A percentile compares a stretch with the other conserved stretches of the same genome.
phyloP scores from a whole-genome alignment of 2,888 invertebrate species.

The Gymnosoma rotundatum region DNA sequence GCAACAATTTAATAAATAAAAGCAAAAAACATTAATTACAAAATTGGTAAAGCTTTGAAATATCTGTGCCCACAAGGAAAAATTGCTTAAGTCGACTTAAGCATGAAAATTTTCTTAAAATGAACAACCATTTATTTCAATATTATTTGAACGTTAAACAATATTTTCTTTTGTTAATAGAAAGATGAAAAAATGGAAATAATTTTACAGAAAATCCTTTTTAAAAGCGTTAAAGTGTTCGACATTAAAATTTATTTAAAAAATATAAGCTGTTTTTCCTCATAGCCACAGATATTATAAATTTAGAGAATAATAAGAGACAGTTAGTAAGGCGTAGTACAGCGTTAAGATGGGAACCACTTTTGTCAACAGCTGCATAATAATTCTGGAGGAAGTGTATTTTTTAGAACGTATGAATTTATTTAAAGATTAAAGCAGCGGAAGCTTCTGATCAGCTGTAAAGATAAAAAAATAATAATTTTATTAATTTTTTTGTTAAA shows the following conservation, averaged over 20 bases:
- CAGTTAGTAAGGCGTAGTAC: conserved; percentile 29
- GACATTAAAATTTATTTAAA: too few relatives aligned
- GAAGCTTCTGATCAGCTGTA: not conserved
- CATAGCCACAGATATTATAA: too few relatives aligned
- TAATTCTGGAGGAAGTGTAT: not conserved
- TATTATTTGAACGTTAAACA: too few relatives aligned
- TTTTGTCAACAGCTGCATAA: not conserved
- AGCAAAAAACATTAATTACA: conserved; percentile 11
- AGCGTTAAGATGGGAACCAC: conserved; percentile 13
- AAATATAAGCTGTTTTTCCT: too few relatives aligned
- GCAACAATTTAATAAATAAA: not conserved
- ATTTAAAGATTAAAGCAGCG: not conserved
- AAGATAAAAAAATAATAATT: conserved; percentile 9
- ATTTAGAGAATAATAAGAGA: not conserved
- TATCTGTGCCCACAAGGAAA: too few relatives aligned
- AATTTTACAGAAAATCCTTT: too few relatives aligned
- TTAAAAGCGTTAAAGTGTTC: too few relatives aligned
- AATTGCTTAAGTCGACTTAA: too few relatives aligned
- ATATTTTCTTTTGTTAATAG: too few relatives aligned
- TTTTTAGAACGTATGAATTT: not conserved
- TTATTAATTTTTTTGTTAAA: not conserved
- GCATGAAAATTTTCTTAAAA: too few relatives aligned
- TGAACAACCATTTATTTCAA: too few relatives aligned
- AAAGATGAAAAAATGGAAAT: too few relatives aligned
- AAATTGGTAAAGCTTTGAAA: not conserved